Conservation (phyloP, 2,888 invertebrate species). For the Gnatocerus cornutus region DNA sequence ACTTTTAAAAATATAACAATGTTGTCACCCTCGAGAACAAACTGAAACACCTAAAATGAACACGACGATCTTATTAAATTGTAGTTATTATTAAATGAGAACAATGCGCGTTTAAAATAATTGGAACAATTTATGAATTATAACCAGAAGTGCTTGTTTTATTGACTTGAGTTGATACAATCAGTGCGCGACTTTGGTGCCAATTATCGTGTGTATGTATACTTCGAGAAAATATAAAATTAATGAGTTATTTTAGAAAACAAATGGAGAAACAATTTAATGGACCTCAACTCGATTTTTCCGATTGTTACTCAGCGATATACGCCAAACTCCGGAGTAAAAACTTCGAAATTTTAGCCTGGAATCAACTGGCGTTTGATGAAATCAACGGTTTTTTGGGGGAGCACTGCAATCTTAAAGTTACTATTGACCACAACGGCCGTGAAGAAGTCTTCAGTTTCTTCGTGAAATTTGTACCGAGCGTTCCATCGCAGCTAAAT, state of each 20-base stretch:
- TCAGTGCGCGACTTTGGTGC: not conserved
- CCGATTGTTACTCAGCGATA: slow-evolving; percentile 45
- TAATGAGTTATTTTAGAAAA: not conserved
- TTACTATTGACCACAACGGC: slow-evolving; percentile 12
- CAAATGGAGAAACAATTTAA: not conserved
- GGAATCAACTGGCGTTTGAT: slow-evolving; percentile 33
- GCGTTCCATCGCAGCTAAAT: slow-evolving; percentile 72
- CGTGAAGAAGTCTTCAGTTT: slow-evolving; percentile 64
- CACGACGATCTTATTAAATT: too few relatives aligned
- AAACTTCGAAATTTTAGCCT: slow-evolving; percentile 39
- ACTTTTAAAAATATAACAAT: too few relatives aligned
- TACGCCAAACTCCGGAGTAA: slow-evolving; percentile 33
- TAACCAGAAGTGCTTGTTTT: not conserved
- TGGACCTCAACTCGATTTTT: not conserved
- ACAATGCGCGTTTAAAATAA: not conserved
- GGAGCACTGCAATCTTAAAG: slow-evolving; percentile 55
- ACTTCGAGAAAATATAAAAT: not conserved
- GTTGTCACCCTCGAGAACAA: too few relatives aligned
- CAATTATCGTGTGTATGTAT: not conserved
- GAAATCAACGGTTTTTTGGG: slow-evolving; percentile 58
- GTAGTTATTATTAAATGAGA: not conserved
- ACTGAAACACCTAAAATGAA: too few relatives aligned
- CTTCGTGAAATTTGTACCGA: slow-evolving; percentile 78
- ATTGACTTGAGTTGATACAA: not conserved
- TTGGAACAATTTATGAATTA: not conserved